Conservation (phyloP, 2,797 vertebrate genomes). For the Martes flavigula region DNA sequence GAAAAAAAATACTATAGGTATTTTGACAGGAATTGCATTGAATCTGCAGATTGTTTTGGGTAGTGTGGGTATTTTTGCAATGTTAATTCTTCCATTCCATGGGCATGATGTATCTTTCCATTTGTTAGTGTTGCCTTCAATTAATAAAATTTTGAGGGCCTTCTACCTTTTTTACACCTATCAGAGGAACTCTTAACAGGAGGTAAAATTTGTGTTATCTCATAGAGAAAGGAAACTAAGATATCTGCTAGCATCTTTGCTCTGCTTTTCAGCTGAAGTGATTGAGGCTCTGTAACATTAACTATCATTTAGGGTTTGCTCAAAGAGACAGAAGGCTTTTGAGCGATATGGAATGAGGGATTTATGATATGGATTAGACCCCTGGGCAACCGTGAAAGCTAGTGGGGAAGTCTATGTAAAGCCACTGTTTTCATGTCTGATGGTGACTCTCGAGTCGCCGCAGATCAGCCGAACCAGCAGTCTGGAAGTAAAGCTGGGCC, state of each 20-base stretch:
- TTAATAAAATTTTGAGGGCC: neutral
- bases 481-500: neutral
- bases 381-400: neutral
- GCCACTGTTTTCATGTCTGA: neutral
- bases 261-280: slow-evolving; percentile 4
- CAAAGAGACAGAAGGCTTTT: neutral
- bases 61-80: neutral
- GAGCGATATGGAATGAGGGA: neutral
- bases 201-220: neutral
- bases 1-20: neutral
- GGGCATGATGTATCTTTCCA: neutral
- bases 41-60: neutral
- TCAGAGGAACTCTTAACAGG: slow-evolving; percentile 9
- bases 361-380: neutral
- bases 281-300: neutral
- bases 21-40: neutral
- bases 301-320: neutral
- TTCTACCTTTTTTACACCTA: neutral
- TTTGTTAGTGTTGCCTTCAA: neutral
- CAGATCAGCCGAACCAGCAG: neutral
- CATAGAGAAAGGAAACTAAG: neutral
- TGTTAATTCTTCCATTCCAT: neutral
- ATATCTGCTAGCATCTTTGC: neutral
- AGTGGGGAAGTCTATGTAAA: neutral
- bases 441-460: neutral